phyloP scores from a whole-genome alignment of 2,113 vertebrate species.

The Meriones unguiculatus region DNA sequence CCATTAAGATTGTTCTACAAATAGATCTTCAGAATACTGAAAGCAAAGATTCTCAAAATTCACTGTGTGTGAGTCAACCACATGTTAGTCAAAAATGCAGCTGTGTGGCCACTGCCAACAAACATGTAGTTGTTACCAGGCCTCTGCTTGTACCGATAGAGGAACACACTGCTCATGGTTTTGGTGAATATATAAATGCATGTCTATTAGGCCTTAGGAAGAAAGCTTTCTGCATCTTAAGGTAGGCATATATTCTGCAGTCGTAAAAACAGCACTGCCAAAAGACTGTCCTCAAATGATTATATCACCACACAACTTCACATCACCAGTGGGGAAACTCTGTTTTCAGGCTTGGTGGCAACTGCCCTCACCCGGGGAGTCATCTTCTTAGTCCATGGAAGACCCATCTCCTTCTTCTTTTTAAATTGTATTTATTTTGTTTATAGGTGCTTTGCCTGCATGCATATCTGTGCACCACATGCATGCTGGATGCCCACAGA shows the following conservation, averaged over 20 bases:
- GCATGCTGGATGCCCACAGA: neutral
- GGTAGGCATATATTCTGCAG: neutral
- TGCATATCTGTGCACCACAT: neutral
- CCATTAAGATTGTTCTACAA: conserved; percentile 62
- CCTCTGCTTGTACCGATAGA: neutral
- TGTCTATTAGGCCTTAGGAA: conserved; percentile 17
- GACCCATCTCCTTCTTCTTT: neutral
- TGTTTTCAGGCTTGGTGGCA: neutral
- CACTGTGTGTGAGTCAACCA: neutral
- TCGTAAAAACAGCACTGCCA: neutral
- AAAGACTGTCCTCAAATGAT: neutral
- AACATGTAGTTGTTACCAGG: neutral
- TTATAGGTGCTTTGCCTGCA: neutral
- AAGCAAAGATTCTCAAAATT: conserved; percentile 32
- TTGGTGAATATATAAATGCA: neutral
- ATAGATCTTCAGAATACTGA: conserved; percentile 51
- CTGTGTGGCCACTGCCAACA: neutral
- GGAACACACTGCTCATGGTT: neutral
- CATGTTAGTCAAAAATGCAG: conserved; percentile 25
- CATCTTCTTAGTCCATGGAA: neutral
- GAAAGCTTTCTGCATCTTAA: neutral
- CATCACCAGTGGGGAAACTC: neutral
- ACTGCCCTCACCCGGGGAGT: neutral
- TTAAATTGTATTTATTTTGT: neutral
- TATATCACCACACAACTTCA: neutral